phyloP scores from a whole-genome alignment of 2,888 invertebrate genomes.

The Lepidonotus clava region DNA sequence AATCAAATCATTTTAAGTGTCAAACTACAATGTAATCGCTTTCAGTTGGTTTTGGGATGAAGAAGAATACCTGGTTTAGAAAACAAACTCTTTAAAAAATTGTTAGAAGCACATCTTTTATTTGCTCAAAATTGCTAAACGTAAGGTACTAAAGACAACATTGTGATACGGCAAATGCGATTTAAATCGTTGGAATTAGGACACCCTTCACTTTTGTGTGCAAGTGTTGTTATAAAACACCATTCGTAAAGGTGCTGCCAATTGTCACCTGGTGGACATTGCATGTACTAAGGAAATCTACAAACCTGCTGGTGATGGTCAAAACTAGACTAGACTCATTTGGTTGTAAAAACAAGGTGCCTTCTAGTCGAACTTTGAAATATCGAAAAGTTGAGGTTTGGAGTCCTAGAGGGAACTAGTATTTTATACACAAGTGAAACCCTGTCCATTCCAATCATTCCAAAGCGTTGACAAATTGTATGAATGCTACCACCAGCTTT shows the following conservation, averaged over 20 bases:
- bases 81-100: no score
- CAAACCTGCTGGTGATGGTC: slow-evolving; percentile 30
- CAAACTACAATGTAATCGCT: neutral
- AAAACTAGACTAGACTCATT: slow-evolving; percentile 34
- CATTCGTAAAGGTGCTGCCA: slow-evolving; percentile 25
- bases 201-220: slow-evolving; percentile 24
- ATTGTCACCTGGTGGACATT: neutral
- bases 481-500: slow-evolving; percentile 9
- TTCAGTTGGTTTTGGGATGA: neutral
- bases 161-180: neutral
- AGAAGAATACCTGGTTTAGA: no score
- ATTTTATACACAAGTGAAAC: slow-evolving; percentile 30
- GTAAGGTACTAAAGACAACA: neutral
- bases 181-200: neutral
- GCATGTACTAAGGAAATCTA: neutral
- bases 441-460: slow-evolving; percentile 41
- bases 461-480: slow-evolving; percentile 11
- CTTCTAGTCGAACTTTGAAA: slow-evolving; percentile 37
- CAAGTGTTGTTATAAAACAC: neutral
- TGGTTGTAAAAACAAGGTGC: slow-evolving; percentile 42
- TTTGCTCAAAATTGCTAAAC: slow-evolving; percentile 3
- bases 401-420: neutral
- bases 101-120: neutral
- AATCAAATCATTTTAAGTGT: no score
- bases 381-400: neutral